A percentile compares a stretch with the other conserved stretches of the same genome.
These are phyloP conservation scores for Charadrius vociferus DNA, from an alignment of 2,113 vertebrate genomes.

Conservation along the genomic window DNA sequence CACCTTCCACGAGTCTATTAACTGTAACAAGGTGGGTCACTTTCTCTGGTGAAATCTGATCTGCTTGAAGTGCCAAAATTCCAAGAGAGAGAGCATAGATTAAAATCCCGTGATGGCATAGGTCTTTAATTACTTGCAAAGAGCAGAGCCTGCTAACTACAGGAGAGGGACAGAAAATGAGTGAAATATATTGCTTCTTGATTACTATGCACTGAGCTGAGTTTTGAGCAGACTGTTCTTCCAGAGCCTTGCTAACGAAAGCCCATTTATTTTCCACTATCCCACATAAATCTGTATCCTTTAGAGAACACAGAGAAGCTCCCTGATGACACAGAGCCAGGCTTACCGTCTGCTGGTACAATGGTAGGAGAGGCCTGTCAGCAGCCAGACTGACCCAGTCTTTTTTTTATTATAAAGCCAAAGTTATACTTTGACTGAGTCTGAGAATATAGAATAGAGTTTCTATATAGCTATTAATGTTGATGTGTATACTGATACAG, in stretches of 20 bases:
- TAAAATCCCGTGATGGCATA: neutral
- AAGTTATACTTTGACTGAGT: neutral
- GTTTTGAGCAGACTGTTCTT: neutral
- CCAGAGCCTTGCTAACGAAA: neutral
- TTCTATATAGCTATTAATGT: neutral
- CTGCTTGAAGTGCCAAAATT: neutral
- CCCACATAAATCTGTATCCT: neutral
- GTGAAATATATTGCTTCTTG: neutral
- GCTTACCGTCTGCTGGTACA: neutral
- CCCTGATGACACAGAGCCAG: neutral
- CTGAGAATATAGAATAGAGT: neutral
- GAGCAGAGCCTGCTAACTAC: neutral
- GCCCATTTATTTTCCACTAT: neutral
- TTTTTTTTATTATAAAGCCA: neutral
- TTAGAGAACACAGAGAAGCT: neutral
- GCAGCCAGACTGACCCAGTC: neutral
- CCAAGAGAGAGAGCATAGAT: neutral
- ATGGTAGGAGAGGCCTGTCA: neutral
- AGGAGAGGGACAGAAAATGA: neutral
- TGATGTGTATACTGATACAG: neutral
- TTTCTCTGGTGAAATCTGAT: neutral
- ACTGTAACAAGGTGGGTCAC: neutral
- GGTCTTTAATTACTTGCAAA: neutral
- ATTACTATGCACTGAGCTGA: neutral
- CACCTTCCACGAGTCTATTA: neutral